These are phyloP conservation scores for Proisotoma minuta DNA, from an alignment of 2,888 invertebrate genomes.

Conservation along the genomic window DNA sequence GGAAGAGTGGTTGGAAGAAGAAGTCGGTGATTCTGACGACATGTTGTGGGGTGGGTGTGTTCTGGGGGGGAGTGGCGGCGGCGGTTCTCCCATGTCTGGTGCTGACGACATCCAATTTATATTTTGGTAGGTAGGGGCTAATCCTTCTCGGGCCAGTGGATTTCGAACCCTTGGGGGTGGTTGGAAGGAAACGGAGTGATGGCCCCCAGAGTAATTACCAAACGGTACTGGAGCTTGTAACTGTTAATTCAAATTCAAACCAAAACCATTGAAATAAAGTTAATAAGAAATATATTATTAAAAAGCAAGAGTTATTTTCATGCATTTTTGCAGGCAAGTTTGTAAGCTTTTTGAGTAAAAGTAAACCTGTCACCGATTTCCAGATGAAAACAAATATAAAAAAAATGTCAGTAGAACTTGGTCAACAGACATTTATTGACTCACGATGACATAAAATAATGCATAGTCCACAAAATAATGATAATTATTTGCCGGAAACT, in stretches of 20 bases:
- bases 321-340: too few relatives aligned
- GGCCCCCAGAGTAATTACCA: conserved; percentile 40
- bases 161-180: conserved; percentile 39
- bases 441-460: too few relatives aligned
- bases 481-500: too few relatives aligned
- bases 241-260: conserved; percentile 39
- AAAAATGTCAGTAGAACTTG: too few relatives aligned
- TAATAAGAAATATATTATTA: neutral
- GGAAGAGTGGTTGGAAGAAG: conserved; percentile 35
- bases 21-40: conserved; percentile 21
- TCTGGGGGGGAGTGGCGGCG: conserved; percentile 38
- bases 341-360: too few relatives aligned
- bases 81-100: conserved; percentile 25
- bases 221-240: conserved; percentile 46
- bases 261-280: conserved; percentile 29
- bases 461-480: too few relatives aligned
- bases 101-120: conserved; percentile 21
- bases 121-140: conserved; percentile 28
- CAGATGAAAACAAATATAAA: too few relatives aligned
- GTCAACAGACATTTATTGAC: too few relatives aligned
- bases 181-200: conserved; percentile 43
- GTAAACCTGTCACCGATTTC: too few relatives aligned
- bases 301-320: too few relatives aligned
- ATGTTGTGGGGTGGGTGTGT: conserved; percentile 22
- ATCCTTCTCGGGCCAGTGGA: conserved; percentile 38